These are phyloP conservation scores for Euura saliciscinereae DNA, from an alignment of 1,140 invertebrate species.

Conservation along the genomic window DNA sequence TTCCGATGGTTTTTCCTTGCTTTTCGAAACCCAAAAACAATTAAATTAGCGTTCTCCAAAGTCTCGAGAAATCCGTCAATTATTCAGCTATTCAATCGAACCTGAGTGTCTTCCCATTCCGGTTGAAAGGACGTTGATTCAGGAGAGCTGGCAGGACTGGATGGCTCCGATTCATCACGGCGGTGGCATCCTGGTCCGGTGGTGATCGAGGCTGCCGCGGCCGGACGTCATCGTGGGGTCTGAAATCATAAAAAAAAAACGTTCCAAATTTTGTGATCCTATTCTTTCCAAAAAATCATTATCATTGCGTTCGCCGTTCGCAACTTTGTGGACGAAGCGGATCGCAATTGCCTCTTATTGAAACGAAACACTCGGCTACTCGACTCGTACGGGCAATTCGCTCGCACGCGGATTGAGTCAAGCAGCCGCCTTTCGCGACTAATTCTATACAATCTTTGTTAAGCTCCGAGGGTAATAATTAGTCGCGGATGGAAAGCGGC, in stretches of 20 bases:
- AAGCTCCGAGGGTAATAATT: background rate
- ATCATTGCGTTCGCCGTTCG: no score
- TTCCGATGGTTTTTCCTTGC: no score
- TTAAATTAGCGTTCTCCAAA: no score
- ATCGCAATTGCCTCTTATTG: no score
- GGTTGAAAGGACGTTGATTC: constrained; percentile 45
- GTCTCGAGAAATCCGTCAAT: no score
- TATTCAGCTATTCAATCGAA: constrained; percentile 27
- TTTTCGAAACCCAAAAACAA: background rate
- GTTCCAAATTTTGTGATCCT: no score
- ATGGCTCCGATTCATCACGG: constrained; percentile 41
- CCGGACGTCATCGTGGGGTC: background rate
- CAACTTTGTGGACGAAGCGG: no score
- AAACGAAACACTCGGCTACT: no score
- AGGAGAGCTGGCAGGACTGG: constrained; percentile 34
- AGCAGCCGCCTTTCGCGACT: background rate
- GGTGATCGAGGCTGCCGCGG: background rate
- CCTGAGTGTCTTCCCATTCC: constrained; percentile 56
- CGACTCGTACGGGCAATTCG: no score
- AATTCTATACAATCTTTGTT: background rate
- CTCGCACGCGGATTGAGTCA: no score
- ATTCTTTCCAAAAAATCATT: no score
- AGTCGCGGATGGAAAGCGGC: background rate
- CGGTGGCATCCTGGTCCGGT: constrained; percentile 26
- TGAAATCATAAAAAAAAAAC: no score